A percentile compares a stretch with the other conserved stretches of the same genome.
Conservation (phyloP, 2,888 invertebrate genomes). For the Lithophane socia region DNA sequence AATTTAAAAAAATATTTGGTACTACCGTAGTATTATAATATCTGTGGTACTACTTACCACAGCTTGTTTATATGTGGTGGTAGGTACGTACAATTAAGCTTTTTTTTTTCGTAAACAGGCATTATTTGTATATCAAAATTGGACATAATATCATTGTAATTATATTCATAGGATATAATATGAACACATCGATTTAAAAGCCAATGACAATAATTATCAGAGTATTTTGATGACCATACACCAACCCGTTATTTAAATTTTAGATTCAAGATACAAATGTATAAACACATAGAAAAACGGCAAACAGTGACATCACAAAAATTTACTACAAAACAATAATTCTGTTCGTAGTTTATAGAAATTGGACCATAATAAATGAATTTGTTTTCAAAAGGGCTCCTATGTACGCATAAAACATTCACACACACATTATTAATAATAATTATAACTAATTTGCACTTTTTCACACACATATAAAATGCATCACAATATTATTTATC, state of each 20-base stretch:
- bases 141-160: constrained; percentile 10
- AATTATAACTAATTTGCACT: constrained; percentile 68
- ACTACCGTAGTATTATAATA: too few relatives aligned
- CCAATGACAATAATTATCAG: not conserved
- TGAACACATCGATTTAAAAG: constrained; percentile 40
- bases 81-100: not conserved
- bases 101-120: not conserved
- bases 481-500: constrained; percentile 52
- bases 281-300: constrained; percentile 10
- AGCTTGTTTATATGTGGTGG: not conserved
- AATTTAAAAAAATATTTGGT: not conserved
- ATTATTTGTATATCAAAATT: constrained; percentile 9
- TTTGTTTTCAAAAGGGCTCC: constrained; percentile 6
- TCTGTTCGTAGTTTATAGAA: not conserved
- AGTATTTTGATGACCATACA: constrained; percentile 2
- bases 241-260: constrained; percentile 12
- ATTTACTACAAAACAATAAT: not conserved
- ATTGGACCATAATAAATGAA: not conserved
- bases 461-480: constrained; percentile 57
- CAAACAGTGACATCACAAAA: not conserved
- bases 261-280: constrained; percentile 32
- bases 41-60: not conserved
- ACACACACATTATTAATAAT: constrained; percentile 37
- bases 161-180: not conserved
- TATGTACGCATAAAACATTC: constrained; percentile 60